Evolutionary conservation across 2,888 invertebrate genomes (phyloP), one percentile per base, ranked within the genome.

Genomic region (Ectemnius lituratus): DNA sequence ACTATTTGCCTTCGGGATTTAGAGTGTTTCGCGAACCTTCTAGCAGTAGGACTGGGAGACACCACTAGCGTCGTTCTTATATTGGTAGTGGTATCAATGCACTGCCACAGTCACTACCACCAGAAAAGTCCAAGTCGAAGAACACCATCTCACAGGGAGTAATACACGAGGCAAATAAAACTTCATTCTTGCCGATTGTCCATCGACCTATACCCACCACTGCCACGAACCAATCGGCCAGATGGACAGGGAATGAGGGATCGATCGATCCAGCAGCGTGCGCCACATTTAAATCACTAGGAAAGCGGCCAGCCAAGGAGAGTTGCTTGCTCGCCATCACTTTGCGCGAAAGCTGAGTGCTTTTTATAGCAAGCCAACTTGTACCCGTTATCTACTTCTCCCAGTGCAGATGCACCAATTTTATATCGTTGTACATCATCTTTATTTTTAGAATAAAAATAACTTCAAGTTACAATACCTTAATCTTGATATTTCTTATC

Each of bases 1-100:
- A 87, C 87, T 88, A 88, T 88, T 89, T 87, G 85, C 87, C 83
- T 84, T 80, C 77, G 80, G 83, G 86, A 88, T 88, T 87, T 86
- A 79, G 84, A 85, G 82, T 84, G 82, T 87, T 88, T 84, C 84
- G 85, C 81, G 83, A 81, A 67, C 70, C 75, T 62, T 62, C 62
- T 47, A 56, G 11, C 59, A 16, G 69, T 62, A 56, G 18, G 18
- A 14, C 20, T 28, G 28, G 28, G 37, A 37, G 37, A 37, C 59
- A 11, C 45, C 58, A 16, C 61, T 11, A 16, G 20, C 69, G 5
- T 37, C 65, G 16, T 37, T 37, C 8, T 63, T 27, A 47, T n/a
- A 14, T 5, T 52, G 52, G 47, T 14, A 47, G 47, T n/a, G n/a
- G 52, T 52, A 52, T 16, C 71, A 58, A 60, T 45, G 37, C 62